These are phyloP conservation scores for Todus mexicanus DNA, from an alignment of 2,797 vertebrate genomes.

Conservation along the genomic window DNA sequence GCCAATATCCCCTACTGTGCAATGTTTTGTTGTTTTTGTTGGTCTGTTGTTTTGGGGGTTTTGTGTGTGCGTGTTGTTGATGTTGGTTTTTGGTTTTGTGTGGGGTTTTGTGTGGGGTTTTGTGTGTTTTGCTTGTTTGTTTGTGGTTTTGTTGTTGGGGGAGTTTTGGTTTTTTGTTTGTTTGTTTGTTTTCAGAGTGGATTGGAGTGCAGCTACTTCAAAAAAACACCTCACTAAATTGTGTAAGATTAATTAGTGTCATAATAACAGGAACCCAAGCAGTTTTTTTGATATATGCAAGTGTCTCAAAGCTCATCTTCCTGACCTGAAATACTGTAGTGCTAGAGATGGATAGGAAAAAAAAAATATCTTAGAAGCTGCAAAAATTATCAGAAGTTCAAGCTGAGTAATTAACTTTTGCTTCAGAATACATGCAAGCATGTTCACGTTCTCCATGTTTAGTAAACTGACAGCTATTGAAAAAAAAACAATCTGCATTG, in stretches of 20 bases:
- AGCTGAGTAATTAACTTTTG: slow-evolving; percentile 32
- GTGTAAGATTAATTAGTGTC: neutral
- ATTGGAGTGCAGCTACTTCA: neutral
- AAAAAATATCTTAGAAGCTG: neutral
- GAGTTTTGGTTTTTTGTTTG: too few relatives aligned
- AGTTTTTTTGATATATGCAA: neutral
- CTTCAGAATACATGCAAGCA: neutral
- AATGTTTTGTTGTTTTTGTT: too few relatives aligned
- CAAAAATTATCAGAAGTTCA: neutral
- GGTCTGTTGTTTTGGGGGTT: too few relatives aligned
- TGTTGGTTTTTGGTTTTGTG: too few relatives aligned
- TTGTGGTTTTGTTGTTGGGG: too few relatives aligned
- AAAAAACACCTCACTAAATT: neutral
- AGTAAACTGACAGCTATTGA: slow-evolving; percentile 25
- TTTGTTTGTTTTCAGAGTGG: neutral
- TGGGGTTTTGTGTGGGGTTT: too few relatives aligned
- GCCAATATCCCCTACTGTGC: neutral
- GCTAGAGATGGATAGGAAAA: neutral
- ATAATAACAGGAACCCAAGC: neutral
- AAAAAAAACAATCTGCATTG: neutral
- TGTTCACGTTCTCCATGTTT: slow-evolving; percentile 25
- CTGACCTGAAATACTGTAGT: neutral
- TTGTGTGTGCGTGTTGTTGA: too few relatives aligned
- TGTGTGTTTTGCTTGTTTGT: too few relatives aligned
- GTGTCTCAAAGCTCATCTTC: neutral